Evolutionary conservation across 37 sponge, comb jelly and placozoan genomes (phyloP).

Genomic region (Crambe crambe): DNA sequence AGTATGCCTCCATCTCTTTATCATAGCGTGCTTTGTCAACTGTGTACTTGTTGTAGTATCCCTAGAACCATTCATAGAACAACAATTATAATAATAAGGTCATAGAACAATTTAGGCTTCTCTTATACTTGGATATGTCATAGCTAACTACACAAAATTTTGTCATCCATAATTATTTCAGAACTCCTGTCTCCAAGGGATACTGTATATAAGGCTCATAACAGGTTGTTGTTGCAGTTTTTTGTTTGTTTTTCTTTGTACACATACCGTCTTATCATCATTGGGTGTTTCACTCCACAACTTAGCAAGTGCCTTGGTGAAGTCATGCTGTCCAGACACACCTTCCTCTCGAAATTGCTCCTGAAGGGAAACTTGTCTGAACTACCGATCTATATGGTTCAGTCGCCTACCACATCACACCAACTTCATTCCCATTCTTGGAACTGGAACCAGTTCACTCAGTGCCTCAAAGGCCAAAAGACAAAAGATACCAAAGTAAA

Average conservation of each 20-base stretch:
- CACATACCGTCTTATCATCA: conserved; percentile 82
- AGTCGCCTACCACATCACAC: conserved; percentile 8
- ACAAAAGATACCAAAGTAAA: neutral
- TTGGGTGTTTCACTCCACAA: conserved; percentile 61
- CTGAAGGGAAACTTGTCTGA: no score
- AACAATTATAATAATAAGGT: no score
- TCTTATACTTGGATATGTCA: no score
- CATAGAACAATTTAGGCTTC: no score
- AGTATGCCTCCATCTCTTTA: conserved; percentile 61
- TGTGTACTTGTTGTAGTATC: conserved; percentile 64
- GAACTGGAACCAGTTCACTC: neutral
- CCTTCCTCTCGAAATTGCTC: conserved; percentile 52
- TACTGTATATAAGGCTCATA: no score
- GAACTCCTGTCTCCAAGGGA: no score
- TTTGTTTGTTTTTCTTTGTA: no score
- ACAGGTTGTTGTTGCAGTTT: no score
- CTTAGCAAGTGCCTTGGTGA: conserved; percentile 73
- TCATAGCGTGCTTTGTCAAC: conserved; percentile 70
- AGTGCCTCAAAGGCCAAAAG: conserved; percentile 1
- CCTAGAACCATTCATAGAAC: no score
- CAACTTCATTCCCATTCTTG: neutral
- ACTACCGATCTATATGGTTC: no score
- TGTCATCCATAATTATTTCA: no score
- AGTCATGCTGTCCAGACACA: conserved; percentile 71
- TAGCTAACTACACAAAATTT: no score